Base-by-base conservation (phyloP, 2,797 vertebrate species). In the Phalloptychus januarius region DNA sequence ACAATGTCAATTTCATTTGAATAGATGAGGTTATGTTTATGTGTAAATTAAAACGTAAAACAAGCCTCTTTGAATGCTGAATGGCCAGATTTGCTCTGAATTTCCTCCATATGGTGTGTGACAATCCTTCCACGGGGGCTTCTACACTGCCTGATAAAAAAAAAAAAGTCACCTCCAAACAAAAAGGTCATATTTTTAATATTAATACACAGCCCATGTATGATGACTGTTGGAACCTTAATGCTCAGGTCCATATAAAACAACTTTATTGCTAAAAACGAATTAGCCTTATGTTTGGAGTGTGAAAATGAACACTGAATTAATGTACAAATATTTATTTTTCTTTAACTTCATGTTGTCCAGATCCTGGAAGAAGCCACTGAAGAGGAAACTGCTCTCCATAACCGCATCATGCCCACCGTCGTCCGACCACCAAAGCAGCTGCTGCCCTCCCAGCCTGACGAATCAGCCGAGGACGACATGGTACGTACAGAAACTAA, bases 301-400 rank as follows among this genome's bases (percentile, higher is more conserved):
- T 52, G 7, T 52, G 20, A 52, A 52, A 52, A 52, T 52, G 7
- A 52, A 25, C 20, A 25, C 48, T 25, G 10, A 3, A 52, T 52
- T 25, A 10, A 25, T 52, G 48, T 28, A 28, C 4, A 56, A 28
- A 56, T 28, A 28, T 31, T 31, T 58, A 15, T 31, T 40, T 67
- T 40, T 40, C 20, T 67, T 67, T 67, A 25, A 23, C 36, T 38
- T 40, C 20, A 11, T 38, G 16, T 61, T n/a, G 15, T 75, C 2
- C 79, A 99, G 98, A 96, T 98, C 89, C 92, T 99, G 25, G 98
- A 99, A 83, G 98, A 99, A 91, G 97, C 97, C 81, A 99, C 98
- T 2, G 98, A 99, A 88, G 98, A 99, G 86, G 98, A 99, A 95
- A 99, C 98, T 0, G 94, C 98, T 20, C 97, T 99, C 84, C 98